phyloP scores from a whole-genome alignment of 2,888 invertebrate genomes.

The Napeogenes sylphis region DNA sequence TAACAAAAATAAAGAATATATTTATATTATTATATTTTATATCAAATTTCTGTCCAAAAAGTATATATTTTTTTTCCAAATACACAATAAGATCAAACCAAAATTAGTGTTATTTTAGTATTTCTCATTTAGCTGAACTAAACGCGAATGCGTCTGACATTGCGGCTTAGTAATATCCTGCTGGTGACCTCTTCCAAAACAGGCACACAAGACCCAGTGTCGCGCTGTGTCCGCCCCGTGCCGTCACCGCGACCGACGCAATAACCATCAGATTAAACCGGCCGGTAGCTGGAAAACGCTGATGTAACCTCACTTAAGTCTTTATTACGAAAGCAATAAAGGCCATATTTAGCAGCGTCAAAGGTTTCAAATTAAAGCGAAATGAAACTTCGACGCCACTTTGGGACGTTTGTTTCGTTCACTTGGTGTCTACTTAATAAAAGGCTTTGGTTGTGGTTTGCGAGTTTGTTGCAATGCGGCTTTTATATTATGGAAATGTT shows the following conservation, averaged over 20 bases:
- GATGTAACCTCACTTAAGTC: slow-evolving; percentile 50
- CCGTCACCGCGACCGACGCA: slow-evolving; percentile 33
- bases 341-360: slow-evolving; percentile 63
- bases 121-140: slow-evolving; percentile 68
- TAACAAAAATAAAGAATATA: too few species aligned
- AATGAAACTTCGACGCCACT: slow-evolving; percentile 61
- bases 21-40: not conserved
- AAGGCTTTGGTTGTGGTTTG: slow-evolving; percentile 32
- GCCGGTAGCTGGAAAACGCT: slow-evolving; percentile 27
- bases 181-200: slow-evolving; percentile 54
- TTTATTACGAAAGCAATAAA: slow-evolving; percentile 72
- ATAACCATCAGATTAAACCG: slow-evolving; percentile 37
- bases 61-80: not conserved
- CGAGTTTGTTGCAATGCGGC: slow-evolving; percentile 27
- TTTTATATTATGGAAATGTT: slow-evolving; percentile 13
- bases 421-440: slow-evolving; percentile 55
- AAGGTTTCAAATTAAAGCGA: slow-evolving; percentile 65
- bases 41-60: not conserved
- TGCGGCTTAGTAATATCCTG: slow-evolving; percentile 74
- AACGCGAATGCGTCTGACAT: slow-evolving; percentile 63
- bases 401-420: slow-evolving; percentile 47
- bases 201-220: slow-evolving; percentile 38
- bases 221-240: slow-evolving; percentile 32
- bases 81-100: slow-evolving; percentile 10
- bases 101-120: slow-evolving; percentile 48